Evolutionary conservation across 35 echinoderm and acorn worm genomes (phyloP).

Genomic region (Apostichopus californicus): DNA sequence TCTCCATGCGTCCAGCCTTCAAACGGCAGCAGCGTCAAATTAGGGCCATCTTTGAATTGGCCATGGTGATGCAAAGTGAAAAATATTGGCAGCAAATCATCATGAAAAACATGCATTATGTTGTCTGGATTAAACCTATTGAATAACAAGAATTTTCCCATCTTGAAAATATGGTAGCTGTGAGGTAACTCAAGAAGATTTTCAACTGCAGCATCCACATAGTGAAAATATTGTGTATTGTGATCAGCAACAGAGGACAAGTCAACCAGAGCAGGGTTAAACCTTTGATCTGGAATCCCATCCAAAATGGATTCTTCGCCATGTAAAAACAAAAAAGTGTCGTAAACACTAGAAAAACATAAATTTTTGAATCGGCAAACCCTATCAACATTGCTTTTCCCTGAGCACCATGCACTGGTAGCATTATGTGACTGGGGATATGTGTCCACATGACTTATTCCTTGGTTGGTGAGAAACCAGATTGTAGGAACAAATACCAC

Average conservation of each 20-base stretch:
- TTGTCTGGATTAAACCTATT: slow-evolving; percentile 92
- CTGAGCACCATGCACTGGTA: slow-evolving; percentile 78
- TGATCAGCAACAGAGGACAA: slow-evolving; percentile 87
- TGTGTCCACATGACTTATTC: neutral
- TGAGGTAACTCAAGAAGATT: slow-evolving; percentile 22
- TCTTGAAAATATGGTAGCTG: slow-evolving; percentile 17
- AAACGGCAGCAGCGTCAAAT: slow-evolving; percentile 61
- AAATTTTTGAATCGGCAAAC: slow-evolving; percentile 85
- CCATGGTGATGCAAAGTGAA: slow-evolving; percentile 59
- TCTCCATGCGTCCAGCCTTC: slow-evolving; percentile 72
- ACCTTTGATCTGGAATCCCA: slow-evolving; percentile 71
- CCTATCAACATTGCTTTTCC: slow-evolving; percentile 73
- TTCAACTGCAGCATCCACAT: slow-evolving; percentile 56
- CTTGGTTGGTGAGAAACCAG: slow-evolving; percentile 5
- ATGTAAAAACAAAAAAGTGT: slow-evolving; percentile 85
- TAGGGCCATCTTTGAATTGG: neutral
- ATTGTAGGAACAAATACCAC: neutral
- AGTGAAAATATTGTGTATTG: slow-evolving; percentile 97
- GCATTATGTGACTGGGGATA: neutral
- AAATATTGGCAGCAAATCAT: slow-evolving; percentile 90
- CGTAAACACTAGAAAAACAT: slow-evolving; percentile 61
- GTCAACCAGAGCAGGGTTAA: slow-evolving; percentile 84
- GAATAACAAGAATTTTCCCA: slow-evolving; percentile 76
- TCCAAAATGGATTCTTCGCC: slow-evolving; percentile 49
- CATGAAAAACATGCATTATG: slow-evolving; percentile 96